Percentiles rank a stretch among this genome's conserved stretches.
phyloP scores from a whole-genome alignment of 2,113 vertebrate genomes.

The Labeo catla region DNA sequence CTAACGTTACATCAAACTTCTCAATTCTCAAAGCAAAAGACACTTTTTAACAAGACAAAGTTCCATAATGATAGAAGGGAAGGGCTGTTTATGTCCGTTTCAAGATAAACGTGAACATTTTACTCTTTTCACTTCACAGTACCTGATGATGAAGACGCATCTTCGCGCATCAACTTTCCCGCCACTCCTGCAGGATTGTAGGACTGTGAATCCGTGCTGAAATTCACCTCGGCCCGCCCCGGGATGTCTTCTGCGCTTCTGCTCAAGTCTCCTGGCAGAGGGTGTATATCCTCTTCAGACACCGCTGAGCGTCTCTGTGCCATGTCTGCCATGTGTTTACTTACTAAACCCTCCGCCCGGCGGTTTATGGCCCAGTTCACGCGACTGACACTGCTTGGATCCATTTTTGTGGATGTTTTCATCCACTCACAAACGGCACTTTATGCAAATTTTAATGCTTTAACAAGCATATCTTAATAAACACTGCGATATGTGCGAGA shows the following conservation, averaged over 20 bases:
- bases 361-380: constrained; percentile 58
- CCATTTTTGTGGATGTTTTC: constrained; percentile 49
- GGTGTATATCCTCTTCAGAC: constrained; percentile 62
- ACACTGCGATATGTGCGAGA: constrained; percentile 39
- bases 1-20: neutral
- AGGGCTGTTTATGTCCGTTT: neutral
- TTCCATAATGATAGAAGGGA: neutral
- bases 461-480: constrained; percentile 33
- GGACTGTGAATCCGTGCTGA: constrained; percentile 47
- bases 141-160: constrained; percentile 49
- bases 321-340: constrained; percentile 69
- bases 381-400: constrained; percentile 48
- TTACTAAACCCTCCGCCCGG: constrained; percentile 63
- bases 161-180: constrained; percentile 55
- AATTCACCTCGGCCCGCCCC: constrained; percentile 43
- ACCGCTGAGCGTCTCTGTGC: constrained; percentile 61
- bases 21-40: neutral
- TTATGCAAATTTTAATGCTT: neutral
- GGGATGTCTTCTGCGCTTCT: constrained; percentile 53
- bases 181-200: constrained; percentile 44
- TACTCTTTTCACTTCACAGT: neutral
- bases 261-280: constrained; percentile 52
- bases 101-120: neutral
- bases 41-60: neutral
- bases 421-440: neutral